Evolutionary conservation across 2,888 invertebrate genomes (phyloP).

Genomic region (Meliscaeva auricollis): DNA sequence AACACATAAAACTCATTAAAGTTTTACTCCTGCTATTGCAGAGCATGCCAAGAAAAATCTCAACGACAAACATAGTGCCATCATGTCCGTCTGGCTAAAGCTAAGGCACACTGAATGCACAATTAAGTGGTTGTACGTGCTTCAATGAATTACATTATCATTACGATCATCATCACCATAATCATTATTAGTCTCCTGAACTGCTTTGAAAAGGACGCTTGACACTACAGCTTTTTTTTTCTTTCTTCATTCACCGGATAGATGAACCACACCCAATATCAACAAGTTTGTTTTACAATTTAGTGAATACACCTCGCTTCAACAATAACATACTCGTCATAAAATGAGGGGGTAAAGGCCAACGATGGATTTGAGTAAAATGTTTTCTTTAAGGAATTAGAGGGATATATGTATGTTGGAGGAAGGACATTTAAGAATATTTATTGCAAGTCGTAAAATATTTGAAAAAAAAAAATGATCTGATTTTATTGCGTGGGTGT

Average conservation of each 20-base stretch:
- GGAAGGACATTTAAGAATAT: background rate
- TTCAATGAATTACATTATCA: constrained; percentile 63
- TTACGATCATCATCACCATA: constrained; percentile 6
- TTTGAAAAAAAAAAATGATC: background rate
- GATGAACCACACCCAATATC: constrained; percentile 8
- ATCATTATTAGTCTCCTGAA: constrained; percentile 19
- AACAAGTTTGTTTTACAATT: constrained; percentile 61
- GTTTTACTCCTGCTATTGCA: constrained; percentile 44
- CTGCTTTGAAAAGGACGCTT: constrained; percentile 32
- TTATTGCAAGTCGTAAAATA: background rate
- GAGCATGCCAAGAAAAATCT: background rate
- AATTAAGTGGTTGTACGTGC: constrained; percentile 69
- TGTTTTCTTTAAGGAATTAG: background rate
- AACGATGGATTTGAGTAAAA: background rate
- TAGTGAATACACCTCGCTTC: constrained; percentile 10
- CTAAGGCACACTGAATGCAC: constrained; percentile 65
- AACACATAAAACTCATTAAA: constrained; percentile 36
- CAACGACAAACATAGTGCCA: constrained; percentile 12
- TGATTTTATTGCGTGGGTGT: background rate
- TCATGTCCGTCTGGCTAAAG: constrained; percentile 29
- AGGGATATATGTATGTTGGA: background rate
- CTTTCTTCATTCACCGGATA: background rate
- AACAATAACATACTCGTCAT: constrained; percentile 3
- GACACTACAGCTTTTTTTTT: background rate
- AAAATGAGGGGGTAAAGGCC: constrained; percentile 1